A percentile compares a stretch with the other conserved stretches of the same genome.
Conservation (phyloP, 1,140 invertebrate genomes). For the Leptestheria dahalacensis region DNA sequence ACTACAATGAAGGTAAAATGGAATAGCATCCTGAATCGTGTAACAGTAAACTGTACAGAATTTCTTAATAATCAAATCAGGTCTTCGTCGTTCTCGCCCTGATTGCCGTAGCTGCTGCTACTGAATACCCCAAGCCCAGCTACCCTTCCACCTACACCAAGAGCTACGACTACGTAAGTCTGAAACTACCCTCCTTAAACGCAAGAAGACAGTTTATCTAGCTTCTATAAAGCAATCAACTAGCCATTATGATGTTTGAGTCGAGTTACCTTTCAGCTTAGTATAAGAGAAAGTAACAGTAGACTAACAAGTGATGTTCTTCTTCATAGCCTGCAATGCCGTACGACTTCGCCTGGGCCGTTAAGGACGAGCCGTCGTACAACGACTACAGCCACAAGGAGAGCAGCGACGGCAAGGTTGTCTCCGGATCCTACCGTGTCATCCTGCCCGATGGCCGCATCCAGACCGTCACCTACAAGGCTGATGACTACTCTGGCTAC, state of each 20-base stretch:
- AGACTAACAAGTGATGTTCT: neutral
- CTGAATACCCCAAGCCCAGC: neutral
- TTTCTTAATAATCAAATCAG: neutral
- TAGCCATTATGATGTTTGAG: no score
- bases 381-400: constrained; percentile 59
- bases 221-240: no score
- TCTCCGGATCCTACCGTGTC: constrained; percentile 54
- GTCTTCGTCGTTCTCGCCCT: neutral
- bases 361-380: constrained; percentile 45
- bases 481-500: constrained; percentile 17
- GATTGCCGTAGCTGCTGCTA: neutral
- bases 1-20: neutral
- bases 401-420: constrained; percentile 39
- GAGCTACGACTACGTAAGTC: neutral
- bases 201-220: no score
- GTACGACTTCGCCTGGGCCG: constrained; percentile 57
- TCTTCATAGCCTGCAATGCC: constrained; percentile 9
- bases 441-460: constrained; percentile 52
- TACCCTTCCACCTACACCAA: neutral
- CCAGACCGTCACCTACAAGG: constrained; percentile 15
- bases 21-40: no score
- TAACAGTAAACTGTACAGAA: no score
- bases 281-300: no score
- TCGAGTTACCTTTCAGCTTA: no score
- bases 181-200: no score